phyloP scores from a whole-genome alignment of 2,888 invertebrate species.

The Xylocampa areola region DNA sequence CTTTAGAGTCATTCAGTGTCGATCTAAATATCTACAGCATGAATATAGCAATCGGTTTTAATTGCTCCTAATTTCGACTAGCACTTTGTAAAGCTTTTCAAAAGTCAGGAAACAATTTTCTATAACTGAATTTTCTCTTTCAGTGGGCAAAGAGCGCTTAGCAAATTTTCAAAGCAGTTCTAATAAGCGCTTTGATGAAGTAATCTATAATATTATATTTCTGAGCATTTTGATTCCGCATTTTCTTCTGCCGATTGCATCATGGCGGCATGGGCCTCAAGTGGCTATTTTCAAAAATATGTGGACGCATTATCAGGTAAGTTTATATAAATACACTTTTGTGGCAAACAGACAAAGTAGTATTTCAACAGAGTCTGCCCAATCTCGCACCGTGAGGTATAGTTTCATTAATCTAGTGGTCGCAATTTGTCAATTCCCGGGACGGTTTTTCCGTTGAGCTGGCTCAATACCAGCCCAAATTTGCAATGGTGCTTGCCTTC shows the following conservation, averaged over 20 bases:
- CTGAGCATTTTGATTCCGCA: constrained; percentile 93
- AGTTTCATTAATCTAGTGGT: no score
- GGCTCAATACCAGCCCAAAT: no score
- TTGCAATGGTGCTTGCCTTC: no score
- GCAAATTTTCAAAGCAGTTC: constrained; percentile 88
- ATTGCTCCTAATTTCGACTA: constrained; percentile 38
- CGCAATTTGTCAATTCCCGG: no score
- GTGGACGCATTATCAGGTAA: constrained; percentile 94
- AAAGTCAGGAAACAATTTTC: constrained; percentile 39
- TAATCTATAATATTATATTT: constrained; percentile 93
- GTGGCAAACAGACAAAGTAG: no score
- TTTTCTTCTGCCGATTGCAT: constrained; percentile 91
- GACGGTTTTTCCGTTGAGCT: no score
- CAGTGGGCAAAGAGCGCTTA: constrained; percentile 89
- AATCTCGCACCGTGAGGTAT: no score
- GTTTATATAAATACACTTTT: background rate
- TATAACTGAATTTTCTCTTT: constrained; percentile 48
- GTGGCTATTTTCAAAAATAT: constrained; percentile 94
- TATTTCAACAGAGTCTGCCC: no score
- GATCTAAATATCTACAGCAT: background rate
- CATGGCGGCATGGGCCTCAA: constrained; percentile 92
- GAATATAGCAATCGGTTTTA: constrained; percentile 36
- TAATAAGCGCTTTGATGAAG: constrained; percentile 93
- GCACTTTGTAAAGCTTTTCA: constrained; percentile 36
- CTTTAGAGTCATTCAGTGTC: no score